Percentiles rank a stretch among this genome's conserved stretches.
phyloP scores from a whole-genome alignment of 2,888 invertebrate genomes.

The Trissolcus japonicus region DNA sequence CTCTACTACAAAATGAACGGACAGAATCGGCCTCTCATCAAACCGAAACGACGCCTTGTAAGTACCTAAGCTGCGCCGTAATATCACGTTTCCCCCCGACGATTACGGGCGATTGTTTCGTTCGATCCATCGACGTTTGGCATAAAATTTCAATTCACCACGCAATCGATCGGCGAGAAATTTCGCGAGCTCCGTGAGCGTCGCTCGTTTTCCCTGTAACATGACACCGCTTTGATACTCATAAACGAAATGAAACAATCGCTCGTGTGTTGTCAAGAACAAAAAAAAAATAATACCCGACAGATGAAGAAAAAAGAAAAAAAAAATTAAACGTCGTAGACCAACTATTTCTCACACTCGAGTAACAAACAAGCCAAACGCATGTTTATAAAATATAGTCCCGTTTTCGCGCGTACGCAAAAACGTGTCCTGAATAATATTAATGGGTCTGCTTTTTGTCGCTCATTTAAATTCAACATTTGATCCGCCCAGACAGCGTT shows the following conservation, averaged over 20 bases:
- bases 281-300: constrained; percentile 39
- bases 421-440: constrained; percentile 39
- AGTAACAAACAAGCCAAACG: constrained; percentile 46
- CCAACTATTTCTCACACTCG: constrained; percentile 54
- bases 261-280: background rate
- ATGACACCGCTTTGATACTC: constrained; percentile 57
- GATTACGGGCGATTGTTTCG: constrained; percentile 38
- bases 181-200: constrained; percentile 65
- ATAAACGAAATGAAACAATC: constrained; percentile 29
- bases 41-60: constrained; percentile 99
- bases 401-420: constrained; percentile 49
- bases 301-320: constrained; percentile 44
- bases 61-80: constrained; percentile 78
- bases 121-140: constrained; percentile 17
- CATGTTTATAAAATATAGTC: constrained; percentile 32
- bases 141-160: constrained; percentile 24
- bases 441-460: constrained; percentile 19
- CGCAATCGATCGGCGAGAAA: background rate
- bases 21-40: constrained; percentile 98
- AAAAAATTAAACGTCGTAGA: constrained; percentile 62
- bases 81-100: constrained; percentile 31
- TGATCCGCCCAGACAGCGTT: background rate
- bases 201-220: constrained; percentile 65
- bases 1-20: constrained; percentile 99
- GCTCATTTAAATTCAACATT: constrained; percentile 20